Evolutionary conservation across 2,113 vertebrate genomes (phyloP).

Genomic region (Dascyllus trimaculatus): DNA sequence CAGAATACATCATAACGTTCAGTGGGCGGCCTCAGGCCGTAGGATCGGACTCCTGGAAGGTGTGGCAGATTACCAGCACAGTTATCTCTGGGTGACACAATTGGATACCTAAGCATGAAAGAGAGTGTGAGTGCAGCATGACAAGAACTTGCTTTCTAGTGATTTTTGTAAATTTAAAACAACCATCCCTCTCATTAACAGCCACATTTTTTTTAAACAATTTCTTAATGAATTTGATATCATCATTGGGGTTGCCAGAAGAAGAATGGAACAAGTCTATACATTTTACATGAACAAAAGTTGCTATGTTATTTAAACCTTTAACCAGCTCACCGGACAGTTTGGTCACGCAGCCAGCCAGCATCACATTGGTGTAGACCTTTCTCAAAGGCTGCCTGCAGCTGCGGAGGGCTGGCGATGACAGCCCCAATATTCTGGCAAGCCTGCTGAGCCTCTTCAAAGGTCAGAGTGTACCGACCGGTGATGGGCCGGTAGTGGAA

Average conservation of each 20-base stretch:
- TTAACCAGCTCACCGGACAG: constrained; percentile 87
- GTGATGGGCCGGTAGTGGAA: constrained; percentile 92
- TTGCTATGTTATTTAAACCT: no score
- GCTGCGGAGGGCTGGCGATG: constrained; percentile 90
- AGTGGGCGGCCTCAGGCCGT: constrained; percentile 86
- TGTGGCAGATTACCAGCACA: constrained; percentile 89
- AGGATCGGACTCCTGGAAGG: constrained; percentile 89
- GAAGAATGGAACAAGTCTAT: no score
- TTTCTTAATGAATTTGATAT: neutral
- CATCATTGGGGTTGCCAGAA: neutral
- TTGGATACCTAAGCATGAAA: constrained; percentile 89
- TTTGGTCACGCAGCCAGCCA: constrained; percentile 95
- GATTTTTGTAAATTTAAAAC: neutral
- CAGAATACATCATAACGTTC: constrained; percentile 96
- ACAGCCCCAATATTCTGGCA: constrained; percentile 86
- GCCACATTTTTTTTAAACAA: neutral
- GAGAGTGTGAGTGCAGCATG: neutral
- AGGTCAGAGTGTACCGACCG: constrained; percentile 90
- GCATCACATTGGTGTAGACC: constrained; percentile 96
- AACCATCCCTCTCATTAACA: neutral
- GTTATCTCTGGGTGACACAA: constrained; percentile 89
- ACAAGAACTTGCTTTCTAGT: neutral
- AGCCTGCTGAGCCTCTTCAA: constrained; percentile 88
- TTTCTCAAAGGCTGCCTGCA: constrained; percentile 91
- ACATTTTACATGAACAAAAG: no score